A percentile compares a stretch with the other conserved stretches of the same genome.
Evolutionary conservation across 23 tunicate species (phyloP).

Genomic region (Ascidia mentula): DNA sequence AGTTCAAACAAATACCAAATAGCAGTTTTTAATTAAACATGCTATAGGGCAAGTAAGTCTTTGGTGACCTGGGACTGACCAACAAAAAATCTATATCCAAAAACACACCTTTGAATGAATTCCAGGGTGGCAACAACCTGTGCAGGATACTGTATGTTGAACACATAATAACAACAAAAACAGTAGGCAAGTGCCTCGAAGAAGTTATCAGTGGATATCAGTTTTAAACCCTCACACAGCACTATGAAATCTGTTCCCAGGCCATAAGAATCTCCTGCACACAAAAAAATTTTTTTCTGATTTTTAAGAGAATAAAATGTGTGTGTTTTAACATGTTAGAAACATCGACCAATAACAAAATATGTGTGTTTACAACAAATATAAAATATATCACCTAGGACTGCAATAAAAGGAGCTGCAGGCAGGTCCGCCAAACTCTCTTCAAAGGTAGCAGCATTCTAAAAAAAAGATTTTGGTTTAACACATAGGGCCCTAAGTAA

Average conservation of each 20-base stretch:
- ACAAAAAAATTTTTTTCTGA: background rate
- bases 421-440: background rate
- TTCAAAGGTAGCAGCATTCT: background rate
- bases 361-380: background rate
- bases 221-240: background rate
- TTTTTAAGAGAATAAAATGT: background rate
- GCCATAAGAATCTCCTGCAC: background rate
- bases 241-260: background rate
- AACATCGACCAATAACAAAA: too few species aligned
- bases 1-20: too few species aligned
- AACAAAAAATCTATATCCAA: background rate
- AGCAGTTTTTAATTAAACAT: too few species aligned
- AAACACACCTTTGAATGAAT: constrained; percentile 11
- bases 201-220: constrained; percentile 1
- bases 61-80: too few species aligned
- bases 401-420: background rate
- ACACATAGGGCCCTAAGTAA: too few species aligned
- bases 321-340: background rate
- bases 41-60: too few species aligned
- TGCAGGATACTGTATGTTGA: constrained; percentile 1
- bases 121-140: constrained; percentile 14
- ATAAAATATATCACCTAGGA: background rate
- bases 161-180: constrained; percentile 14
- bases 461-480: background rate
- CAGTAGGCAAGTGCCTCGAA: constrained; percentile 6